These are phyloP conservation scores for Cotesia congregata DNA, from an alignment of 2,888 invertebrate species.

Conservation along the genomic window DNA sequence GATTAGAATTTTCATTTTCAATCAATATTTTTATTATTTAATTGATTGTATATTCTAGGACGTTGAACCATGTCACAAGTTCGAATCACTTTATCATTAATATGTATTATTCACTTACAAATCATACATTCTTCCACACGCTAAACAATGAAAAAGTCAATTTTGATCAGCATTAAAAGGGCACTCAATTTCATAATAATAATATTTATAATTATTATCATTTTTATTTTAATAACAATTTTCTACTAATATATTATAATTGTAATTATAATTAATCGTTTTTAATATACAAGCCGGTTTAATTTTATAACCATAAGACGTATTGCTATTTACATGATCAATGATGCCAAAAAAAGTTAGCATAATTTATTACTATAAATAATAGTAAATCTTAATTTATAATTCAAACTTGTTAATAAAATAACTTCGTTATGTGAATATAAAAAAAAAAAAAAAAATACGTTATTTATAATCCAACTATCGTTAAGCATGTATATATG, in stretches of 20 bases:
- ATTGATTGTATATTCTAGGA: constrained; percentile 1
- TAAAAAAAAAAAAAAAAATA: background rate
- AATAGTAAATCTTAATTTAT: background rate
- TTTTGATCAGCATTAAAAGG: background rate
- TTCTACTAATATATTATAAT: constrained; percentile 14
- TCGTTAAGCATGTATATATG: constrained; percentile 18
- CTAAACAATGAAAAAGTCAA: constrained; percentile 5
- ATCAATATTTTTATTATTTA: background rate
- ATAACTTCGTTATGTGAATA: background rate
- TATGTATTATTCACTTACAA: background rate
- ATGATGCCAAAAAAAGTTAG: background rate
- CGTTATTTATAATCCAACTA: background rate
- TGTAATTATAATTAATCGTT: background rate
- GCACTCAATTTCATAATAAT: background rate
- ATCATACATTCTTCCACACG: background rate
- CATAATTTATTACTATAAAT: background rate
- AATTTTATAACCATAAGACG: background rate
- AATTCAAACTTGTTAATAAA: background rate
- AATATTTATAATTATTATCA: constrained; percentile 14
- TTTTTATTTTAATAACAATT: constrained; percentile 7
- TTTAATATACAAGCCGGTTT: background rate
- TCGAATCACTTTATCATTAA: background rate
- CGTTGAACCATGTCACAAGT: background rate
- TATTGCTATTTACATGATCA: background rate
- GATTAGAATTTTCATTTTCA: background rate